Percentiles rank a stretch among this genome's conserved stretches.
These are phyloP conservation scores for Sanderia malayensis DNA, from an alignment of 30 jellyfish, hydroid and myxozoan species.

Conservation along the genomic window DNA sequence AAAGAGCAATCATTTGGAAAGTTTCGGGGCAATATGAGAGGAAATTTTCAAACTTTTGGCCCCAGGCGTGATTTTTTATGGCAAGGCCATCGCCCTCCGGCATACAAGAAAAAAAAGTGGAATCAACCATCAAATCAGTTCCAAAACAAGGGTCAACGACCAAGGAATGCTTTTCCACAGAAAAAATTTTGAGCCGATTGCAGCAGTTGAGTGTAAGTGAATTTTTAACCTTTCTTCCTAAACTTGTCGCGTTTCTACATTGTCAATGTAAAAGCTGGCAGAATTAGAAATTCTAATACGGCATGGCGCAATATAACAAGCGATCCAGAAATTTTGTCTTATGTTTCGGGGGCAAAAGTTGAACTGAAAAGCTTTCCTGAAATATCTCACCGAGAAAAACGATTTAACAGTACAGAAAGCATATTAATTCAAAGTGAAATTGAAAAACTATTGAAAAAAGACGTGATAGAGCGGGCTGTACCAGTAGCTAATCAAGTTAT, in stretches of 20 bases:
- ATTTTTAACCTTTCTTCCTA: neutral
- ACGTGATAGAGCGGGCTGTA: neutral
- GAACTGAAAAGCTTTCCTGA: no score
- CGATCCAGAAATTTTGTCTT: conserved; percentile 12
- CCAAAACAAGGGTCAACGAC: neutral
- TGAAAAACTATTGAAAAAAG: conserved; percentile 11
- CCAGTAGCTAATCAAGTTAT: neutral
- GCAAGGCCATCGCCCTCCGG: neutral
- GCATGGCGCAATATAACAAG: neutral
- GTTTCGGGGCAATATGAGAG: no score
- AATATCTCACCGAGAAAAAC: neutral
- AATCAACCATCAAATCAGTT: neutral
- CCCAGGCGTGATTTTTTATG: conserved; percentile 11
- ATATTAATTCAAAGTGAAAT: neutral
- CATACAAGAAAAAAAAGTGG: neutral
- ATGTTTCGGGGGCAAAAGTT: conserved; percentile 9
- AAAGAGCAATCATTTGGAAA: conserved; percentile 1
- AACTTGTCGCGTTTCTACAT: neutral
- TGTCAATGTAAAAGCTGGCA: conserved; percentile 12
- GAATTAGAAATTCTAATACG: neutral
- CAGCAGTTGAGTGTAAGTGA: no score
- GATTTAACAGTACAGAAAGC: neutral
- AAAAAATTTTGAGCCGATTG: neutral
- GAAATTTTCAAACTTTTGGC: no score
- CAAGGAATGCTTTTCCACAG: no score